phyloP scores from a whole-genome alignment of 2,888 invertebrate species.

The Leptinotarsa tumamoca region DNA sequence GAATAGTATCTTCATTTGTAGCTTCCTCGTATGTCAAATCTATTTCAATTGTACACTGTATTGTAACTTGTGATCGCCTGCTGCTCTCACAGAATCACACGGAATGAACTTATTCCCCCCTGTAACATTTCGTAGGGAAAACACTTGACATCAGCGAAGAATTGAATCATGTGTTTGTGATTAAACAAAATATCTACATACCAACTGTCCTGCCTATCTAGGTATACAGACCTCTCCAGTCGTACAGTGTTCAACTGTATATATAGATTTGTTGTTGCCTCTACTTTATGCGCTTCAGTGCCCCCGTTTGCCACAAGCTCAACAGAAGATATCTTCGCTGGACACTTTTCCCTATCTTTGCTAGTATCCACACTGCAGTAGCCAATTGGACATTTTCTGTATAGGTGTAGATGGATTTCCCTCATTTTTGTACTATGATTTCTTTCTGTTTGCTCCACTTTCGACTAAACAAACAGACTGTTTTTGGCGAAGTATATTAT shows the following conservation, averaged over 20 bases:
- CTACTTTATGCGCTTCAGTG: conserved; percentile 24
- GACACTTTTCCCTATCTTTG: conserved; percentile 22
- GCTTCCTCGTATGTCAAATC: neutral
- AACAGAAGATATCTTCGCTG: conserved; percentile 23
- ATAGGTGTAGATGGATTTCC: neutral
- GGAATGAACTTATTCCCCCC: neutral
- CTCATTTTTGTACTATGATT: neutral
- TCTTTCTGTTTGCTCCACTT: conserved; percentile 1
- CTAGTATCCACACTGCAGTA: conserved; percentile 14
- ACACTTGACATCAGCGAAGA: neutral
- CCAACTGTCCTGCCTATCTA: neutral
- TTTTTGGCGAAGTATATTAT: neutral
- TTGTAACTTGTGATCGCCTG: neutral
- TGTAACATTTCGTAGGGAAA: neutral
- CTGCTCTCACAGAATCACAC: neutral
- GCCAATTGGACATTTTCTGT: neutral
- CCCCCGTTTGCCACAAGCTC: neutral
- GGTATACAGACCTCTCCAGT: neutral
- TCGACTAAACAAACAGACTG: conserved; percentile 16
- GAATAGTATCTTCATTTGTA: neutral
- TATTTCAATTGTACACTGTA: neutral
- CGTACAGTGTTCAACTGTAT: neutral
- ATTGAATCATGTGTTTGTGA: neutral
- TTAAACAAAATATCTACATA: neutral
- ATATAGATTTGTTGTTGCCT: neutral